These are phyloP conservation scores for Xiphophorus couchianus DNA, from an alignment of 2,113 vertebrate species.

Conservation along the genomic window DNA sequence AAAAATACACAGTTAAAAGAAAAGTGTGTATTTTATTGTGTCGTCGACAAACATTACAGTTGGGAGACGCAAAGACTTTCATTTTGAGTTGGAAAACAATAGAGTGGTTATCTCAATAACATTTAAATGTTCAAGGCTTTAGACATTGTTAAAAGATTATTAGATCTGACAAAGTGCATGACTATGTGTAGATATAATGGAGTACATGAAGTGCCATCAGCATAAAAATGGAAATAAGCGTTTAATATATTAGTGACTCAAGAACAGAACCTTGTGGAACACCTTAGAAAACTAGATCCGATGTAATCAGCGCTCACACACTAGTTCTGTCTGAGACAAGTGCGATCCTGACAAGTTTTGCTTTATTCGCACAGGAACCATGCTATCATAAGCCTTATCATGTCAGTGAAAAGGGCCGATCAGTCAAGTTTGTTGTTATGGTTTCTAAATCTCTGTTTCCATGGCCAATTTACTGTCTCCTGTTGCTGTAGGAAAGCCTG, in stretches of 20 bases:
- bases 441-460: not conserved
- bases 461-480: not conserved
- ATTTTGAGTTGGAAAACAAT: too few relatives aligned
- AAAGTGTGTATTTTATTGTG: too few relatives aligned
- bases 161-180: slow-evolving; percentile 2
- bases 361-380: not conserved
- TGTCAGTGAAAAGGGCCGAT: not conserved
- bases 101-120: too few relatives aligned
- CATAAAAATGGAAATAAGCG: not conserved
- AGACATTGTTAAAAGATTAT: too few relatives aligned
- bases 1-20: too few relatives aligned
- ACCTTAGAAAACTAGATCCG: not conserved
- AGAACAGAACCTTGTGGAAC: not conserved
- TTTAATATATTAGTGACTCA: not conserved
- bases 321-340: not conserved
- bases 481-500: slow-evolving; percentile 2
- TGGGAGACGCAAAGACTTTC: too few relatives aligned
- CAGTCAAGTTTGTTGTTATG: not conserved
- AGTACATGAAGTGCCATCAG: too few relatives aligned
- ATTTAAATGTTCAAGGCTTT: too few relatives aligned
- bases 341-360: too few relatives aligned
- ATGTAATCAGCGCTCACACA: too few relatives aligned
- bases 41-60: too few relatives aligned
- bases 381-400: not conserved
- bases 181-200: not conserved